A percentile compares a stretch with the other conserved stretches of the same genome.
Conservation (phyloP, 2,113 vertebrate species). For the Arizona elegans region DNA sequence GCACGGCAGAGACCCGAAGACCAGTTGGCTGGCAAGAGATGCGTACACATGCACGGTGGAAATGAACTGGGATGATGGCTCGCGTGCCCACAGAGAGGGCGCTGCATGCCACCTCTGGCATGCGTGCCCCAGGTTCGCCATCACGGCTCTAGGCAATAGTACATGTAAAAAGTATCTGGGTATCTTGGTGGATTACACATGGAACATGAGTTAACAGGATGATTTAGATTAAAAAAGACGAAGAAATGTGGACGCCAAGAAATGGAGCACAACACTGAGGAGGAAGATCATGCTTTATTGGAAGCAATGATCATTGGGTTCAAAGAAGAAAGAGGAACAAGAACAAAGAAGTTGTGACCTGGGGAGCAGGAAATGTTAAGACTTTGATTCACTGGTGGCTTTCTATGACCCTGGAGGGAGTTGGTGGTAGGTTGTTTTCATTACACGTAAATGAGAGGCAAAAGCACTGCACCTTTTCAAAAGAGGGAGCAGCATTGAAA, state of each 20-base stretch:
- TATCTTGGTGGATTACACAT: neutral
- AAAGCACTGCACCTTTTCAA: neutral
- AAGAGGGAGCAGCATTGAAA: neutral
- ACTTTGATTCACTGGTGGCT: neutral
- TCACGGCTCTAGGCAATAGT: neutral
- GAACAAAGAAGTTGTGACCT: neutral
- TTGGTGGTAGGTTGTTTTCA: neutral
- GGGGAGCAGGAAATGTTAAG: neutral
- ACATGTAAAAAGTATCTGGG: neutral
- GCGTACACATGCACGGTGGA: no score
- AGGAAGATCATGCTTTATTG: neutral
- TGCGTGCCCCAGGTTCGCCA: no score
- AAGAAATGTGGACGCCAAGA: neutral
- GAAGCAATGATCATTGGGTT: neutral
- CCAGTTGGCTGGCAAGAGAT: no score
- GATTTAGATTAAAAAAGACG: neutral
- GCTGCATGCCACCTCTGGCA: no score
- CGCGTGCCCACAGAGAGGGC: no score
- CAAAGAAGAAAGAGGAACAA: neutral
- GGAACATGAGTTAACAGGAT: neutral
- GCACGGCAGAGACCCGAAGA: no score
- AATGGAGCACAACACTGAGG: neutral
- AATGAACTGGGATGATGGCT: no score
- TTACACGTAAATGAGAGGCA: neutral
- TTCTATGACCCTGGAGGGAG: neutral